These are phyloP conservation scores for Leptestheria dahalacensis DNA, from an alignment of 1,140 invertebrate genomes.

Conservation along the genomic window DNA sequence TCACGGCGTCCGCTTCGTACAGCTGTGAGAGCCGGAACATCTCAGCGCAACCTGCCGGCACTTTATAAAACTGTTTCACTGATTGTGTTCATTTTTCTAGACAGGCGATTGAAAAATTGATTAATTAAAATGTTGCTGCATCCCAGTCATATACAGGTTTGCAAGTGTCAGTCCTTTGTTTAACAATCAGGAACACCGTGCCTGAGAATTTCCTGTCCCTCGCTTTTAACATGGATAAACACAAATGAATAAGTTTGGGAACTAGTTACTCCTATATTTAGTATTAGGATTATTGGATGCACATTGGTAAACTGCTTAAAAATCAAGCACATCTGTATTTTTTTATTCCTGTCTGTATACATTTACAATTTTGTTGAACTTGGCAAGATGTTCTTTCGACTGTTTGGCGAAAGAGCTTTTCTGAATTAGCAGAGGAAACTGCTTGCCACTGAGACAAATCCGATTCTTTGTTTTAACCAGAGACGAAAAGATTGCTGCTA, in stretches of 20 bases:
- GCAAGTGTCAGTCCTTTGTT: too few relatives aligned
- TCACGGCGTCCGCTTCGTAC: too few relatives aligned
- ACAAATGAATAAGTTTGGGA: not conserved
- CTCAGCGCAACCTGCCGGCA: too few relatives aligned
- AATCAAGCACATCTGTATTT: not conserved
- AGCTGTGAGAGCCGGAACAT: too few relatives aligned
- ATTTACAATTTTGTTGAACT: not conserved
- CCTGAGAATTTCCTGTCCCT: too few relatives aligned
- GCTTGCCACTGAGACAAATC: conserved; percentile 10
- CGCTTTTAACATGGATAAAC: not conserved
- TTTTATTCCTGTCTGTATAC: not conserved
- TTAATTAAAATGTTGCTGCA: too few relatives aligned
- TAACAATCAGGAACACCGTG: too few relatives aligned
- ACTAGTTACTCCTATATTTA: not conserved
- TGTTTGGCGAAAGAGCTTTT: conserved; percentile 12
- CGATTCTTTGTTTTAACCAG: conserved; percentile 5
- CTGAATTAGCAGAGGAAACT: conserved; percentile 12
- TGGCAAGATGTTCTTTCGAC: conserved; percentile 6
- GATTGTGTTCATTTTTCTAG: too few relatives aligned
- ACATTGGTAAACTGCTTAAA: not conserved
- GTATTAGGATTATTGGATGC: not conserved
- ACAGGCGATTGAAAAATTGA: too few relatives aligned
- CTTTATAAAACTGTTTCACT: too few relatives aligned
- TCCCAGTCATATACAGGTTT: too few relatives aligned
- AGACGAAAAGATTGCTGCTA: not conserved